Conservation (phyloP, 2,888 invertebrate genomes). For the Ichneumoninae sp. region DNA sequence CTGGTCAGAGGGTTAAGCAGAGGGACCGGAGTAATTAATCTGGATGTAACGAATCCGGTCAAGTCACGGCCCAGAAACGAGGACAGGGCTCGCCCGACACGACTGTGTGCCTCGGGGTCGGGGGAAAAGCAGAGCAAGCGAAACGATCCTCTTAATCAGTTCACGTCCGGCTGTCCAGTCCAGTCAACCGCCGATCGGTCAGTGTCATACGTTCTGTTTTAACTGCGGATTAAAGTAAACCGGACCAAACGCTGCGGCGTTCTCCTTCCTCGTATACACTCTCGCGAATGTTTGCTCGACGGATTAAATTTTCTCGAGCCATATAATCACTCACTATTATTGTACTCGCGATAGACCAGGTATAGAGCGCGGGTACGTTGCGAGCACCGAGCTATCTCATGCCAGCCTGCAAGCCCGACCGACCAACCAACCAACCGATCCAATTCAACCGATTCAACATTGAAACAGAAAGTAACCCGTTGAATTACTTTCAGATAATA, state of each 20-base stretch:
- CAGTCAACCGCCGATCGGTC: conserved; percentile 77
- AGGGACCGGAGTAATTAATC: conserved; percentile 64
- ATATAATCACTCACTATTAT: conserved; percentile 62
- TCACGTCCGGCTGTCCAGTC: conserved; percentile 74
- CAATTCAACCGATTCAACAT: background rate
- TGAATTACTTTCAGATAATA: background rate
- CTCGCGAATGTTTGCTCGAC: conserved; percentile 71
- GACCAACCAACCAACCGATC: background rate
- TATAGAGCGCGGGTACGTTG: background rate
- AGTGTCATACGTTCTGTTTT: conserved; percentile 81
- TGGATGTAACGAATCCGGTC: conserved; percentile 63
- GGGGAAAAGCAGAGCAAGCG: conserved; percentile 58
- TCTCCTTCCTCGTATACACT: conserved; percentile 47
- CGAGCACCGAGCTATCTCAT: background rate
- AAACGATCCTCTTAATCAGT: conserved; percentile 75
- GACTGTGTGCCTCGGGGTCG: conserved; percentile 61
- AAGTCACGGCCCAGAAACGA: conserved; percentile 10
- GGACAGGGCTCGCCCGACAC: background rate
- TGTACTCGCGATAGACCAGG: conserved; percentile 31
- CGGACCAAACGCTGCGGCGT: conserved; percentile 57
- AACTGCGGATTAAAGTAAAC: conserved; percentile 79
- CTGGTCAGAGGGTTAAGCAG: conserved; percentile 40
- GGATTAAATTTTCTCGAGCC: conserved; percentile 72
- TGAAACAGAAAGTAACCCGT: background rate
- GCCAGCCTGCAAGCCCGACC: background rate